Evolutionary conservation across 1,140 invertebrate species (phyloP), one percentile per base, ranked within the genome.

Genomic region (Psix sp.): DNA sequence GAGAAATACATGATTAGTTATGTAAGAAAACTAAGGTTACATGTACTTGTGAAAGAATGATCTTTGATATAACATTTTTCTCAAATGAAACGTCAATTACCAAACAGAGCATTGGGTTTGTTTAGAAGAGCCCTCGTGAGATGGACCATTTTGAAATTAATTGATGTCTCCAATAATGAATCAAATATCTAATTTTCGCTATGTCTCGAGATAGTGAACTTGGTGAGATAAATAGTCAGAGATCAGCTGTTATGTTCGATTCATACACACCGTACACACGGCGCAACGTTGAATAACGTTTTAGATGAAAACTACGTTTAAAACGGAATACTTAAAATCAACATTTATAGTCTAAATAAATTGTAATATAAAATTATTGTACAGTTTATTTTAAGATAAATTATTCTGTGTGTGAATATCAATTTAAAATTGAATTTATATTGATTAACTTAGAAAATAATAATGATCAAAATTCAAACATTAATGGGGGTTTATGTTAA

Each of bases 1-100:
- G 6, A 3, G 1, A 33, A 35, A 48, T 18, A 79, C 71, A 48
- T 54, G 76, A 29, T 40, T 21, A 74, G 35, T 82, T 84, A 84
- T 52, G 60, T 82, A 84, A 82, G 76, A 51, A 29, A 29, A 29
- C 7, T 29, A 7, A 29, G 26, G 26, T n/a, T 29, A 29, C 2
- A n/a, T 2, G 7, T 29, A 10, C n/a, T 29, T 29, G 26, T 7
- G n/a, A n/a, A 7, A 29, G n/a, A 29, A 2, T n/a, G 6, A 3
- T 2, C 1, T 29, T 29, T 29, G 26, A 2, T 7, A 7, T 29
- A n/a, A 29, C 26, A 29, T 3, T 29, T 29, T 29, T 29, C 2
- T 29, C n/a, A 3, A n/a, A 10, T 29, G 2, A 29, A 2, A 29
- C 2, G 2, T 2, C n/a, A 49, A 4, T 49, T 36, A 49, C 46